Evolutionary conservation across 2,113 vertebrate species (phyloP).

Genomic region (Ammodytes dubius): DNA sequence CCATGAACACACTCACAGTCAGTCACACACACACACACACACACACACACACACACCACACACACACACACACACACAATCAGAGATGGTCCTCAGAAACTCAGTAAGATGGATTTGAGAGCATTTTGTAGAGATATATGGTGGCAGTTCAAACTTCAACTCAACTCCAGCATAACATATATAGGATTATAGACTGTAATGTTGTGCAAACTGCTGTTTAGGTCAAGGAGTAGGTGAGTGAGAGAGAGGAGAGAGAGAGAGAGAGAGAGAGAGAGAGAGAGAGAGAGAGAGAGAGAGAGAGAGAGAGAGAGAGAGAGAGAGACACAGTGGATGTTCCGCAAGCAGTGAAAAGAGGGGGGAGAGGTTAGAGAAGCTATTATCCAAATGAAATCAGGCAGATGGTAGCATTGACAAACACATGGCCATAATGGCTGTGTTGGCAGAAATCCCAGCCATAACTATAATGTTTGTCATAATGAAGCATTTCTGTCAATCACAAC

Average conservation of each 20-base stretch:
- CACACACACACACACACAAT: conserved; percentile 18
- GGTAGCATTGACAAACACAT: conserved; percentile 66
- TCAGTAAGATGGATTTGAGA: conserved; percentile 32
- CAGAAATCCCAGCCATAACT: conserved; percentile 62
- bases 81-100: conserved; percentile 12
- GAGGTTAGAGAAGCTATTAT: conserved; percentile 59
- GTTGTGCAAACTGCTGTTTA: conserved; percentile 53
- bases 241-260: too few species aligned
- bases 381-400: conserved; percentile 68
- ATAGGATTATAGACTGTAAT: conserved; percentile 32
- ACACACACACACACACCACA: conserved; percentile 14
- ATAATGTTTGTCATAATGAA: conserved; percentile 58
- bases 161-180: conserved; percentile 54
- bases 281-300: too few species aligned
- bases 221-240: conserved; percentile 31
- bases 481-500: conserved; percentile 58
- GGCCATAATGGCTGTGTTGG: conserved; percentile 68
- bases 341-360: conserved; percentile 32
- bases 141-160: conserved; percentile 30
- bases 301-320: too few species aligned
- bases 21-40: conserved; percentile 27
- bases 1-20: conserved; percentile 27
- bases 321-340: background rate
- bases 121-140: conserved; percentile 40
- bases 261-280: too few species aligned